Percentiles rank a stretch among this genome's conserved stretches.
Conservation (phyloP, 2,113 vertebrate genomes). For the Zosterops pallidus region DNA sequence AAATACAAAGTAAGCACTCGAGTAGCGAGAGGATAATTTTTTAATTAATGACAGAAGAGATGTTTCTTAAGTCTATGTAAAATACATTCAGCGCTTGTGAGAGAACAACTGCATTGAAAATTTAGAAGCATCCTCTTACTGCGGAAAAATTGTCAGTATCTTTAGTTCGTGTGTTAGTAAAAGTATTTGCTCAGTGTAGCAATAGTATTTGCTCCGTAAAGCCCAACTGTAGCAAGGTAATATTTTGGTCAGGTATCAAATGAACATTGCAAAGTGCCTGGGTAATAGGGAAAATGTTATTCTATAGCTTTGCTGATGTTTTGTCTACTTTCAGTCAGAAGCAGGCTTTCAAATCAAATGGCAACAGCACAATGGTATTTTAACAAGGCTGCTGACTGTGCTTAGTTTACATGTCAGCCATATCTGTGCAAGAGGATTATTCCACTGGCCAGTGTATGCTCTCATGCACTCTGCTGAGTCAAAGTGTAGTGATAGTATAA, state of each 20-base stretch:
- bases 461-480: not conserved
- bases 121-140: not conserved
- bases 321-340: not conserved
- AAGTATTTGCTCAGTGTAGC: not conserved
- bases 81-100: not conserved
- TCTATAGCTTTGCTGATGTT: not conserved
- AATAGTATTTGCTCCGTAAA: not conserved
- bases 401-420: not conserved
- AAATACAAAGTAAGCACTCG: not conserved
- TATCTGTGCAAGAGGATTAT: not conserved
- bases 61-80: not conserved
- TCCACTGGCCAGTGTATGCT: not conserved
- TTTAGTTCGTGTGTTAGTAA: not conserved
- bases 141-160: not conserved
- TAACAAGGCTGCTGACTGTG: not conserved
- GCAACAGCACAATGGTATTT: not conserved
- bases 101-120: too few species aligned
- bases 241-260: not conserved
- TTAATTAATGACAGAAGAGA: not conserved
- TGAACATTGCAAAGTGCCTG: not conserved
- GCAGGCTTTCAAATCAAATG: not conserved
- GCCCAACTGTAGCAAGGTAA: not conserved
- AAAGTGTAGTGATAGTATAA: not conserved
- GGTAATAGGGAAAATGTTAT: not conserved
- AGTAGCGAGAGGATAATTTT: not conserved